Evolutionary conservation across 2,113 vertebrate genomes (phyloP).

Genomic region (Cheirogaleus medius): DNA sequence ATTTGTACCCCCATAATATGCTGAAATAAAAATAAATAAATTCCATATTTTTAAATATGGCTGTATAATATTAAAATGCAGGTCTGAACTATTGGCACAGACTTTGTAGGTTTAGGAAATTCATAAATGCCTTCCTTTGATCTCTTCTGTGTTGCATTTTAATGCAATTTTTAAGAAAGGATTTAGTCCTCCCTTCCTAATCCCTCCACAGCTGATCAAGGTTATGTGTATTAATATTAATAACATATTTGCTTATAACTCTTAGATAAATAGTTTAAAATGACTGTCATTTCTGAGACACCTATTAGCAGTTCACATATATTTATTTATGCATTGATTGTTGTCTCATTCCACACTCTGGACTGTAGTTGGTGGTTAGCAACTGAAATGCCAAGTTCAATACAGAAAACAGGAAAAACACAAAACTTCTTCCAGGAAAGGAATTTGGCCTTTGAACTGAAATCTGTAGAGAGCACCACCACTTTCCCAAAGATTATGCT

Average conservation of each 20-base stretch:
- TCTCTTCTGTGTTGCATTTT: background rate
- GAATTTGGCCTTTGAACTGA: background rate
- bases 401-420: background rate
- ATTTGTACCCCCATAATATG: no score
- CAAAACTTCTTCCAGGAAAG: background rate
- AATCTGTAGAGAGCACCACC: background rate
- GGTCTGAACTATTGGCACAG: background rate
- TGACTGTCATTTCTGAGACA: background rate
- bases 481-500: background rate
- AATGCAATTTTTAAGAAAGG: background rate
- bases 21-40: no score
- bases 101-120: background rate
- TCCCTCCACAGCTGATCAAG: background rate
- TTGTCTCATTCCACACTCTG: background rate
- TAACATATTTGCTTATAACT: background rate
- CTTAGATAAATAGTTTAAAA: background rate
- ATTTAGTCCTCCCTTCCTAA: background rate
- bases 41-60: background rate
- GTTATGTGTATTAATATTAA: background rate
- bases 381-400: background rate
- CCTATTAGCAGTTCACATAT: background rate
- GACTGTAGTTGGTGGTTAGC: background rate
- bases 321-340: background rate
- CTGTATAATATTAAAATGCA: background rate
- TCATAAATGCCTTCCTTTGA: background rate